Evolutionary conservation across 2,797 vertebrate genomes (phyloP).

Genomic region (Anolis apletophallus): DNA sequence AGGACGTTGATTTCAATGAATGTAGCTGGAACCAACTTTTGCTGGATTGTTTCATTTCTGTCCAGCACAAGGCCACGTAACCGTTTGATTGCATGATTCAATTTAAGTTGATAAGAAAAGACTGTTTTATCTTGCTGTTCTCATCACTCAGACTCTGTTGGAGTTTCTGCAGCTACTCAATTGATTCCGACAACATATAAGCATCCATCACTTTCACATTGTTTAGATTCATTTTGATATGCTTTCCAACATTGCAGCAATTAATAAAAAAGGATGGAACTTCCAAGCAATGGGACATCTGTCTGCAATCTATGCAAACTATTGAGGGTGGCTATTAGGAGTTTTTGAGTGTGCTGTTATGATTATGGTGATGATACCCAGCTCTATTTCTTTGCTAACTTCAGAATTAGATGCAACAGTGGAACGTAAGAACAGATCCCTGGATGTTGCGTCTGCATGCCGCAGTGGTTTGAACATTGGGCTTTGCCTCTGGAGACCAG

Average conservation of each 20-base stretch:
- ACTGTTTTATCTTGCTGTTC: conserved; percentile 26
- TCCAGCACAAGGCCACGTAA: background rate
- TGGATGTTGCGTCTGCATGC: no score
- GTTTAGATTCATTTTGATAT: conserved; percentile 18
- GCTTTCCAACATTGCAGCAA: background rate
- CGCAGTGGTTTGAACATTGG: no score
- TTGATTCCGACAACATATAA: conserved; percentile 37
- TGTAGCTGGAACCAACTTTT: background rate
- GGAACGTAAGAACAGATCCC: no score
- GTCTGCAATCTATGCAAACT: background rate
- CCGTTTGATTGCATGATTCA: background rate
- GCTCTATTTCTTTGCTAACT: background rate
- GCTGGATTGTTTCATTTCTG: conserved; percentile 1
- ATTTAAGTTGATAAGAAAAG: conserved; percentile 46
- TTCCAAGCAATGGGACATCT: background rate
- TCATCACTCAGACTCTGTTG: conserved; percentile 7
- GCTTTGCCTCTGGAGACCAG: no score
- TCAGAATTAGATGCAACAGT: background rate
- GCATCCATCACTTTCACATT: conserved; percentile 32
- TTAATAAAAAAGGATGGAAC: conserved; percentile 4
- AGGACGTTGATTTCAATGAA: background rate
- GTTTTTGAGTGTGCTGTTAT: background rate
- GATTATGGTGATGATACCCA: background rate
- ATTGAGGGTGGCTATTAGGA: background rate
- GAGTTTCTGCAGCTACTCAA: conserved; percentile 5